A percentile compares a stretch with the other conserved stretches of the same genome.
Evolutionary conservation across 1,140 invertebrate species (phyloP).

Genomic region (Linepithema humile): DNA sequence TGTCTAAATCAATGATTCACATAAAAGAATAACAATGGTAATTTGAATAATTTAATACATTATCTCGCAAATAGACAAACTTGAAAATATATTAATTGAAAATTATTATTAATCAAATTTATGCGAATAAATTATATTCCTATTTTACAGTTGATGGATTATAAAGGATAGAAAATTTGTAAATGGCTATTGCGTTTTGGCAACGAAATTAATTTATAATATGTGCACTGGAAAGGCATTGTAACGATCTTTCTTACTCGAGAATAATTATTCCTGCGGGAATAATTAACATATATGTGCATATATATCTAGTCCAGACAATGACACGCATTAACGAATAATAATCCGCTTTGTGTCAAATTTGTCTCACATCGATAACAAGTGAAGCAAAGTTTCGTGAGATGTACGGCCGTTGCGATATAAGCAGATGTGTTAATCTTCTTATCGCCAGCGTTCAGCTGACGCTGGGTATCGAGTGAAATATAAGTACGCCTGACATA

Average conservation of each 20-base stretch:
- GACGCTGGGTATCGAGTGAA: constrained; percentile 34
- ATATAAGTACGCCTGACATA: constrained; percentile 49
- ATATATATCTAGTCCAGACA: neutral
- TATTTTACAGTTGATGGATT: neutral
- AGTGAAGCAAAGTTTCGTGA: constrained; percentile 29
- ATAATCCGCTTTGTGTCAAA: constrained; percentile 47
- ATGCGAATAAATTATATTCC: neutral
- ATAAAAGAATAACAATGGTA: neutral
- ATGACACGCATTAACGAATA: constrained; percentile 34
- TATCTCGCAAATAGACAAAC: neutral
- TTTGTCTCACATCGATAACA: constrained; percentile 27
- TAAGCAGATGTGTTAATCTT: constrained; percentile 56
- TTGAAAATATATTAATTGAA: neutral
- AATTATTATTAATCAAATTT: neutral
- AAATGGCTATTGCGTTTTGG: neutral
- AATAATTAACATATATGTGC: neutral
- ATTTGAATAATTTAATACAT: neutral
- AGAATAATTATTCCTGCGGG: neutral
- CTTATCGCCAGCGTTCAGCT: constrained; percentile 51
- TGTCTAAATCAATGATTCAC: neutral
- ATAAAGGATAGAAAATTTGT: no score
- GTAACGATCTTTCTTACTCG: neutral
- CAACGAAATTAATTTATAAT: neutral
- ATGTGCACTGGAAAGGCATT: neutral
- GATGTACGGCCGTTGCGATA: neutral